A percentile compares a stretch with the other conserved stretches of the same genome.
phyloP scores from a whole-genome alignment of 2,797 vertebrate genomes.

The Macrochelys suwanniensis region DNA sequence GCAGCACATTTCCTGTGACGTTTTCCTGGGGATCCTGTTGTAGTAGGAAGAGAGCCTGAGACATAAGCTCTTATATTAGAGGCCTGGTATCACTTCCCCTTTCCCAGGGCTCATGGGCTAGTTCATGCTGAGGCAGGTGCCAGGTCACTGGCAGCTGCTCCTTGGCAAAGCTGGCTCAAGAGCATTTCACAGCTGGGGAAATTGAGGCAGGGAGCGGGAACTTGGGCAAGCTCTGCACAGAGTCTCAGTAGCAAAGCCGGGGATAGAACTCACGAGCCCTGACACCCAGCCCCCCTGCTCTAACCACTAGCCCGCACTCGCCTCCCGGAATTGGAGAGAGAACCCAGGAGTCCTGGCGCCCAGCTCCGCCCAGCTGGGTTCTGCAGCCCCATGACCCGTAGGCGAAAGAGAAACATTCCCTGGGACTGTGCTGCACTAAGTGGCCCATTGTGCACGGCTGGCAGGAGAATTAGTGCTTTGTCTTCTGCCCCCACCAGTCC shows the following conservation, averaged over 20 bases:
- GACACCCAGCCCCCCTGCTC: conserved; percentile 63
- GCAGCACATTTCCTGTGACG: not conserved
- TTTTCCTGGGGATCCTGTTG: not conserved
- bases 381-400: conserved; percentile 62
- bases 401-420: conserved; percentile 73
- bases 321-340: not conserved
- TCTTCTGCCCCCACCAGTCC: conserved; percentile 52
- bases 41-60: no score
- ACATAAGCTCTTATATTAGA: no score
- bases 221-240: not conserved
- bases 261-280: not conserved
- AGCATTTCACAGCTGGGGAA: not conserved
- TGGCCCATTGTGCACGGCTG: conserved; percentile 61
- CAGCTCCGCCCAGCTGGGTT: not conserved
- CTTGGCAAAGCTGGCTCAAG: not conserved
- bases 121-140: not conserved
- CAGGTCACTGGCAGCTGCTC: not conserved
- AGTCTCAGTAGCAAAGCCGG: not conserved
- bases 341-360: not conserved
- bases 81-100: not conserved
- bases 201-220: not conserved
- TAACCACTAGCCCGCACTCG: conserved; percentile 61
- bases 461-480: conserved; percentile 76
- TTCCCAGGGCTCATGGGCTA: not conserved
- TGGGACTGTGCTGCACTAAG: conserved; percentile 67